Evolutionary conservation across 2,113 vertebrate species (phyloP).

Genomic region (Marmota flaviventris): DNA sequence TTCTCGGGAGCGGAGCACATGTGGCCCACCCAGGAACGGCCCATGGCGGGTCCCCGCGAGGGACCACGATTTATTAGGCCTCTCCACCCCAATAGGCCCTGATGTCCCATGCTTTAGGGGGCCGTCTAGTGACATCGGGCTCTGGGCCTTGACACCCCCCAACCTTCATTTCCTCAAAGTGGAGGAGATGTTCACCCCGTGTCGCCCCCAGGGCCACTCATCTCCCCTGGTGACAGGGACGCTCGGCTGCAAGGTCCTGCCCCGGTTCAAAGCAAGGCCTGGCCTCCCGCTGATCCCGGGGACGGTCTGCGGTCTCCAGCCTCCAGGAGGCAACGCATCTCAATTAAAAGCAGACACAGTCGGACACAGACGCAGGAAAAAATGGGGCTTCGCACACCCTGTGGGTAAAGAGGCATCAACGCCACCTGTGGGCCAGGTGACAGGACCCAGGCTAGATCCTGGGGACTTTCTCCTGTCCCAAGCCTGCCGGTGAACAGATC

Average conservation of each 20-base stretch:
- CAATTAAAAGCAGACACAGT: no score
- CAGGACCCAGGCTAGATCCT: background rate
- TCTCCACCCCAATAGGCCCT: conserved; percentile 42
- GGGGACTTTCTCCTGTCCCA: background rate
- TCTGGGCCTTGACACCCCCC: no score
- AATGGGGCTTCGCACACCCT: no score
- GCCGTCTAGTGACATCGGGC: no score
- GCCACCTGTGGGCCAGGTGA: background rate
- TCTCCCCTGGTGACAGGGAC: no score
- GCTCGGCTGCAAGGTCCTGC: no score
- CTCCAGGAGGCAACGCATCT: no score
- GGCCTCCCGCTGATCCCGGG: background rate
- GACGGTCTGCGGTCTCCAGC: no score
- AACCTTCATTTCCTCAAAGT: conserved; percentile 32
- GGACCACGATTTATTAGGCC: conserved; percentile 55
- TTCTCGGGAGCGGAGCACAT: conserved; percentile 35
- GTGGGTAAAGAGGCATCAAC: no score
- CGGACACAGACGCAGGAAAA: no score
- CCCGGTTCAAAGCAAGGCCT: background rate
- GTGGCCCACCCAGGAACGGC: conserved; percentile 69
- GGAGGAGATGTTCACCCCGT: background rate
- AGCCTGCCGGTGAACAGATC: background rate
- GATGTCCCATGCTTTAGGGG: background rate
- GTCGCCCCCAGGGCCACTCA: background rate
- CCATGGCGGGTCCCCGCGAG: background rate